These are phyloP conservation scores for Acanthosepion lycidas DNA, from an alignment of 2,888 invertebrate species.

Conservation along the genomic window DNA sequence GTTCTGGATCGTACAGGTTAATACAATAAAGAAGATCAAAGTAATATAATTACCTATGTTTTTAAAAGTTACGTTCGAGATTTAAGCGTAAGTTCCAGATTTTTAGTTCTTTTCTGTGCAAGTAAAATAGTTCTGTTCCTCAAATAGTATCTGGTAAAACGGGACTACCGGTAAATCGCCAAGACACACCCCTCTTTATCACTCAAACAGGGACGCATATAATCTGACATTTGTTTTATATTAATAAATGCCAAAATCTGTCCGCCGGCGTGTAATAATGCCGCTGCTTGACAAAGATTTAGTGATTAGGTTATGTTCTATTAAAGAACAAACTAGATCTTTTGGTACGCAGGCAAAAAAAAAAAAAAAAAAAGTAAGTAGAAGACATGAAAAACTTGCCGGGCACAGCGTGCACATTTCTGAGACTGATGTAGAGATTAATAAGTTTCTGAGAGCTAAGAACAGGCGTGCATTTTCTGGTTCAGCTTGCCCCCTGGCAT, in stretches of 20 bases:
- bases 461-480: too few species aligned
- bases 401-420: slow-evolving; percentile 33
- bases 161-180: neutral
- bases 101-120: too few species aligned
- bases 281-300: slow-evolving; percentile 7
- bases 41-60: too few species aligned
- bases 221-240: slow-evolving; percentile 15
- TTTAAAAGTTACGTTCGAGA: too few species aligned
- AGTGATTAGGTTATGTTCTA: neutral
- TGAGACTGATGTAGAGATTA: neutral
- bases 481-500: too few species aligned
- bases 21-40: too few species aligned
- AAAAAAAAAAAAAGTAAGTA: neutral
- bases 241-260: slow-evolving; percentile 33
- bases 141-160: neutral
- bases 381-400: neutral
- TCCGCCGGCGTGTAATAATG: slow-evolving; percentile 33
- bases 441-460: neutral
- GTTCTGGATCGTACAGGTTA: too few species aligned
- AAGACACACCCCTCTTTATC: neutral
- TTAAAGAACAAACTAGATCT: neutral
- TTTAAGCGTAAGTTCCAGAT: too few species aligned
- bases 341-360: neutral
- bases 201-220: neutral
- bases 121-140: too few species aligned